A percentile compares a stretch with the other conserved stretches of the same genome.
Conservation (phyloP, 2,113 vertebrate genomes). For the Rhinichthys klamathensis region DNA sequence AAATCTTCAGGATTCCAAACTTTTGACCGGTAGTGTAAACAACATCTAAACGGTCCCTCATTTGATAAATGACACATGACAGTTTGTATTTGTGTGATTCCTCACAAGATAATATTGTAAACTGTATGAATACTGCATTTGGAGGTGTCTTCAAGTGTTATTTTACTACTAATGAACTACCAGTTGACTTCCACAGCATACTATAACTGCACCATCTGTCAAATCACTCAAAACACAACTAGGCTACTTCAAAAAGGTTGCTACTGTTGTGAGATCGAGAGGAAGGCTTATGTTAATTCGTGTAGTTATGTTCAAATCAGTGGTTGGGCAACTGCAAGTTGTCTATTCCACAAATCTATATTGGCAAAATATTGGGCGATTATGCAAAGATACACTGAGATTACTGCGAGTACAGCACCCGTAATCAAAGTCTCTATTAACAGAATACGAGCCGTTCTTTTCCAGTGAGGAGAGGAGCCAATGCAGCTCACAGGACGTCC, state of each 20-base stretch:
- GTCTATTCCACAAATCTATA: background rate
- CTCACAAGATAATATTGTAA: background rate
- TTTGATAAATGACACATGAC: background rate
- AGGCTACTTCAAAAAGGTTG: background rate
- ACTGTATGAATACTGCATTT: too few species aligned
- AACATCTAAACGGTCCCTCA: conserved; percentile 63
- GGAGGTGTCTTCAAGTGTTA: background rate
- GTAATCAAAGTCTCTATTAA: conserved; percentile 40
- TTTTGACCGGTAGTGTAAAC: conserved; percentile 59
- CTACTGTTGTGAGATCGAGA: conserved; percentile 23
- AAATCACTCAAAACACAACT: conserved; percentile 30
- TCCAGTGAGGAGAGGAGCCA: conserved; percentile 33
- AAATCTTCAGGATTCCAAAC: background rate
- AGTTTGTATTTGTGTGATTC: background rate
- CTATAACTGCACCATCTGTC: conserved; percentile 11
- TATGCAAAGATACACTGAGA: conserved; percentile 33
- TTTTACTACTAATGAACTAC: conserved; percentile 4
- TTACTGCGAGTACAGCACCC: conserved; percentile 30
- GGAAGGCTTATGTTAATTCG: background rate
- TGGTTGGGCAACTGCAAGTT: background rate
- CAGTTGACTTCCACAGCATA: background rate
- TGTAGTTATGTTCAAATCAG: background rate
- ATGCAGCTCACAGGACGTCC: conserved; percentile 14
- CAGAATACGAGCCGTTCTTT: conserved; percentile 27
- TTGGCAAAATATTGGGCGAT: conserved; percentile 30